Base-by-base conservation (phyloP, 92 coral and sea anemone species). In the Actinostola sp. region DNA sequence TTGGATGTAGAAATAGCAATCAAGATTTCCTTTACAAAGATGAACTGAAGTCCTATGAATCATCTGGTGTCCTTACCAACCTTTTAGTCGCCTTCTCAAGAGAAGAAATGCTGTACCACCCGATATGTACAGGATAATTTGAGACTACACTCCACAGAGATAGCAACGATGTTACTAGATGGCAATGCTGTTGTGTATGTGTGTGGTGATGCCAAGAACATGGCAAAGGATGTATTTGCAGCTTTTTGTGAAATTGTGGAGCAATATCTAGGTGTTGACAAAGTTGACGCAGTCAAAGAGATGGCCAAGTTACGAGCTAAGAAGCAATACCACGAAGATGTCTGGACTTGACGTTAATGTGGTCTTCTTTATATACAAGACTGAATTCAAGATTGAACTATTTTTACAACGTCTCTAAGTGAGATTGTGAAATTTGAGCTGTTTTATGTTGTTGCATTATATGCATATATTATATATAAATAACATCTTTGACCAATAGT, bases 151-250 rank as follows among this genome's bases (percentile, higher is more conserved):
- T 71, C 82, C 30, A 29, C 76, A 8, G 91, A 92, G 33, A 67
- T 92, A 33, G 93, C 89, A 39, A 55, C 77, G 48, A 79, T 79
- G 71, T 42, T 95, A 33, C 88, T 89, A 31, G 66, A 86, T 53
- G 65, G 67, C 44, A 78, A 71, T 49, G 99, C 97, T 19, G 89
- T 81, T 50, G 92, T 95, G 29, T 95, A 88, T 57, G 86, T 95
- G 28, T 95, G 99, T 72, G 99, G 99, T 13, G 99, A 95, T 89
- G 99, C 99, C 5, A 79, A 81, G 63, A 88, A 95, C 85, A 92
- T 95, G 97, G 99, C 99, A 15, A 81, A 56, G 70, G 86, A 86
- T 79, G 99, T 91, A 64, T 78, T 76, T 70, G 92, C 87, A 21
- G 77, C 92, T 51, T 95, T 95, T 65, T 81, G 94, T 66, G 91